Percentiles rank a stretch among this genome's conserved stretches.
These are phyloP conservation scores for Alentia gelatinosa DNA, from an alignment of 2,888 invertebrate species.

Conservation along the genomic window DNA sequence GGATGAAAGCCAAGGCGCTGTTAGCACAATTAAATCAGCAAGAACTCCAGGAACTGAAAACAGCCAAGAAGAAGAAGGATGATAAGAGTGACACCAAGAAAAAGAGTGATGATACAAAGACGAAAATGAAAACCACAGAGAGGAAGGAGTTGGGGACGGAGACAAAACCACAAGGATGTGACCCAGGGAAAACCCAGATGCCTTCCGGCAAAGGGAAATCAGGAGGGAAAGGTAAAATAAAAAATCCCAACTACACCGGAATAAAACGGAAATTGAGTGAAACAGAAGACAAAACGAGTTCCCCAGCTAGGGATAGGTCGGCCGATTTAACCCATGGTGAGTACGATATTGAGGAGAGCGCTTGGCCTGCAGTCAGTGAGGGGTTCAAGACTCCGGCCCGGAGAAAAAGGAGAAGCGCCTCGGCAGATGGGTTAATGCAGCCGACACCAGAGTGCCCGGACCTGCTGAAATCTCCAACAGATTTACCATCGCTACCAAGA, in stretches of 20 bases:
- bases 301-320: neutral
- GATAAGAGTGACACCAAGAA: neutral
- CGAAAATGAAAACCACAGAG: neutral
- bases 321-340: neutral
- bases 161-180: too few relatives aligned
- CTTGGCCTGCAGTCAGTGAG: neutral
- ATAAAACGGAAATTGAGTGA: neutral
- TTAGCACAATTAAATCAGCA: neutral
- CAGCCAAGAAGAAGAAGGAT: neutral
- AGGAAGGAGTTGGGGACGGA: neutral
- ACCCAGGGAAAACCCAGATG: too few relatives aligned
- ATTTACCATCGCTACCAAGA: neutral
- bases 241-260: conserved; percentile 14
- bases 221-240: neutral
- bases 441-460: neutral
- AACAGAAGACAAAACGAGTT: neutral
- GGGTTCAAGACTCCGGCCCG: conserved; percentile 28
- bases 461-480: neutral
- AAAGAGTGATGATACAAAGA: neutral
- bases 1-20: conserved; percentile 62
- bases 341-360: neutral
- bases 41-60: neutral
- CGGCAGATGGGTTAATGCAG: neutral
- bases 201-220: neutral
- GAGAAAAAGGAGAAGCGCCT: neutral